A percentile compares a stretch with the other conserved stretches of the same genome.
These are phyloP conservation scores for Aplidium turbinatum DNA, from an alignment of 23 tunicate genomes.

Conservation along the genomic window DNA sequence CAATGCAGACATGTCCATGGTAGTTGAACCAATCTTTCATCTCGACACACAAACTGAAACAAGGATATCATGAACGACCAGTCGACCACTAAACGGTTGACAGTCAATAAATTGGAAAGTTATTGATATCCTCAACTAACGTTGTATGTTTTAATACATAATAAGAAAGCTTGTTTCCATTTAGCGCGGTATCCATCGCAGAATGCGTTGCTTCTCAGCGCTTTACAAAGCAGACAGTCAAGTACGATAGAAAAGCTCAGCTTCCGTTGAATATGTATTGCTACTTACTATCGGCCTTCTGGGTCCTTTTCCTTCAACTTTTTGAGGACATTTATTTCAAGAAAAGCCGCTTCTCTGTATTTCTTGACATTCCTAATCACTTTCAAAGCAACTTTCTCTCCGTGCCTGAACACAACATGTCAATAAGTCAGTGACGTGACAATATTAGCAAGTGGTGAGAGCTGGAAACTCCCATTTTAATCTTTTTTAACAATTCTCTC, in stretches of 20 bases:
- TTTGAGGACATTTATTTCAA: slow-evolving; percentile 97
- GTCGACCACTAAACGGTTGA: no score
- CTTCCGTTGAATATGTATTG: not conserved
- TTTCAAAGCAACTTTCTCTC: slow-evolving; percentile 86
- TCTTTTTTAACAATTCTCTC: no score
- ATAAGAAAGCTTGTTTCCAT: no score
- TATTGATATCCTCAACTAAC: no score
- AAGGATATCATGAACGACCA: not conserved
- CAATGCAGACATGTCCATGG: slow-evolving; percentile 96
- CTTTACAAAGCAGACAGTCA: no score
- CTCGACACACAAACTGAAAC: slow-evolving; percentile 80
- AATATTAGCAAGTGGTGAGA: not conserved
- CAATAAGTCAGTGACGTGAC: no score
- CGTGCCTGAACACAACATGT: slow-evolving; percentile 25
- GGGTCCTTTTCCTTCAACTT: slow-evolving; percentile 92
- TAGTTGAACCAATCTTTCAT: slow-evolving; percentile 95
- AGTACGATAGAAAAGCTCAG: not conserved
- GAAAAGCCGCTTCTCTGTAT: slow-evolving; percentile 95
- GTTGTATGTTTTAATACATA: no score
- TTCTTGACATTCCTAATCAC: slow-evolving; percentile 98
- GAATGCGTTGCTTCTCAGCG: no score
- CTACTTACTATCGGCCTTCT: slow-evolving; percentile 86
- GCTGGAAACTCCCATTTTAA: no score
- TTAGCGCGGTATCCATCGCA: no score
- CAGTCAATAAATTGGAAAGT: no score